Evolutionary conservation across 2,797 vertebrate species (phyloP), one percentile per base, ranked within the genome.

Genomic region (Crypturellus tataupa): DNA sequence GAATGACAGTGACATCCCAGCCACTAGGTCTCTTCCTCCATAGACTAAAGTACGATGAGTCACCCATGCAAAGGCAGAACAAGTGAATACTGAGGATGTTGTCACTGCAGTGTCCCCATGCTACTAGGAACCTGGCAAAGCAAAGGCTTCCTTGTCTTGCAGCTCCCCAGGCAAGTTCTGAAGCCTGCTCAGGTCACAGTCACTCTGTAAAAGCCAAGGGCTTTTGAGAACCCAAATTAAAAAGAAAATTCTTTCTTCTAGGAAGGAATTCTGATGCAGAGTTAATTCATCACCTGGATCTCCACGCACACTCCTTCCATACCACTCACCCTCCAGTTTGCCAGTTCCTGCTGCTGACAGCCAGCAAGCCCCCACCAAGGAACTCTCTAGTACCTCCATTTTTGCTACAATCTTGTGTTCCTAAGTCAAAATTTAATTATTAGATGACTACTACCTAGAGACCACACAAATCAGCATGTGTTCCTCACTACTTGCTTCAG

Each of bases 1-100:
- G 25, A 64, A 16, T 1, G 0, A 2, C 65, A 90, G 58, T 2
- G 58, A 72, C 2, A 24, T 2, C 12, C 19, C 47, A 17, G 47
- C 17, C 46, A 42, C 7, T 19, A 59, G 29, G 65, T 46, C 53
- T 65, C 60, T 21, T 80, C 75, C 80, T 75, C 35, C 4, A 7
- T 76, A 78, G 44, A 37, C 10, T 25, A 39, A 72, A 40, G 9
- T 25, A 0, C 2, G 4, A 25, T 5, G 2, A 80, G 35, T 5
- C 60, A 73, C 23, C 47, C 2, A 2, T 14, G 29, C 59, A 53
- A 58, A n/a, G 42, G 47, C 12, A 73, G 29, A 31, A 51, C 3
- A 75, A 62, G 23, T 10, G 21, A 80, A 78, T 1, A 18, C 47
- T 72, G 33, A 77, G 46, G 40, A 37, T 58, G 75, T 46, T 47